Percentiles rank a stretch among this genome's conserved stretches.
Conservation (phyloP, 2,113 vertebrate genomes). For the Phrynocephalus versicolor region DNA sequence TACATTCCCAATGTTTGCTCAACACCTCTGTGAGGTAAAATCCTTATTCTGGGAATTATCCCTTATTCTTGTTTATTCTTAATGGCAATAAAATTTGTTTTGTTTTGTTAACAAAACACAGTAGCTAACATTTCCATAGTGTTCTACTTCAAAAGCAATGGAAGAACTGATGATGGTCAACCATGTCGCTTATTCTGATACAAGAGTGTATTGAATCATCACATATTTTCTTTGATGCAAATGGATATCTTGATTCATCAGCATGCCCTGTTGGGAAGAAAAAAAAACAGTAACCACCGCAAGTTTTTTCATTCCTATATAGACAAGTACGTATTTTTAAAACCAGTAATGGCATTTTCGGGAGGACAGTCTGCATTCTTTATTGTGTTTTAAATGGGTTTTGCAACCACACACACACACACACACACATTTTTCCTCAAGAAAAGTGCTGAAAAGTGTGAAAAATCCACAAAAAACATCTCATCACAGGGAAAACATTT, state of each 20-base stretch:
- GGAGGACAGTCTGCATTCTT: neutral
- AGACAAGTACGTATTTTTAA: too few species aligned
- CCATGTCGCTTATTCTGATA: conserved; percentile 42
- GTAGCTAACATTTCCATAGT: conserved; percentile 42
- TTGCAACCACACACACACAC: too few species aligned
- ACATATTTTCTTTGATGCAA: too few species aligned
- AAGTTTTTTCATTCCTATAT: neutral
- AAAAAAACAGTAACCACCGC: neutral
- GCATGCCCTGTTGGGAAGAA: too few species aligned
- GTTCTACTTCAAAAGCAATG: conserved; percentile 19
- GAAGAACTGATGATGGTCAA: conserved; percentile 37
- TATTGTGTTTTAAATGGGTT: too few species aligned
- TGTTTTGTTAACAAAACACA: conserved; percentile 58
- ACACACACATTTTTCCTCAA: too few species aligned
- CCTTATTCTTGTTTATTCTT: conserved; percentile 46
- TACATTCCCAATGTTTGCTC: conserved; percentile 57
- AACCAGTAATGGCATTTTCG: too few species aligned
- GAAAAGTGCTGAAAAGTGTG: too few species aligned
- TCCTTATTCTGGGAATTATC: conserved; percentile 52
- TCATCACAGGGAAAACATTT: neutral
- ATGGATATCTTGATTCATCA: too few species aligned
- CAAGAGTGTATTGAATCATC: too few species aligned
- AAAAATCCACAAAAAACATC: too few species aligned
- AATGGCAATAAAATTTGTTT: conserved; percentile 30
- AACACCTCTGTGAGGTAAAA: conserved; percentile 55